Evolutionary conservation across 2,797 vertebrate genomes (phyloP).

Genomic region (Enteromius unitaeniatus): DNA sequence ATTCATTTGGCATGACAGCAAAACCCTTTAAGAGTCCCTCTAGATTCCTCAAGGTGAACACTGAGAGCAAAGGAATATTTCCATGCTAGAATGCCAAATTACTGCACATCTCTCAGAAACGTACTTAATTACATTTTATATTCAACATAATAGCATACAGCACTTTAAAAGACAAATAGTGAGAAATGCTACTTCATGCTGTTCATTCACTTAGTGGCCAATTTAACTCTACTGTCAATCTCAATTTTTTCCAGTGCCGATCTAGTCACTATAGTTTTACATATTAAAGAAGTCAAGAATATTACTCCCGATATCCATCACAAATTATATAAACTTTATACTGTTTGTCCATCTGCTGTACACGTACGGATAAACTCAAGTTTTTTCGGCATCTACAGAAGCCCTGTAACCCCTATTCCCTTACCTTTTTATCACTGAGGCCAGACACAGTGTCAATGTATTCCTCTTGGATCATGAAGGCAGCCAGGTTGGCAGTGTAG

Average conservation of each 20-base stretch:
- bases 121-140: neutral
- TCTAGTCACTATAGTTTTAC: conserved; percentile 41
- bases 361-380: conserved; percentile 27
- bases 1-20: conserved; percentile 11
- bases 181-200: conserved; percentile 4
- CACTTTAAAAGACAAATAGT: conserved; percentile 8
- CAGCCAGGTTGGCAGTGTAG: conserved; percentile 95
- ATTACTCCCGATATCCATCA: conserved; percentile 49
- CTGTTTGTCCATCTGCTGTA: conserved; percentile 11
- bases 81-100: conserved; percentile 1
- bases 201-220: conserved; percentile 37
- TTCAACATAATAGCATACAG: neutral
- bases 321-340: conserved; percentile 48
- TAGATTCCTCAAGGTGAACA: conserved; percentile 29
- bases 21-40: conserved; percentile 23
- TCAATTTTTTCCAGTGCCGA: conserved; percentile 5
- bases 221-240: conserved; percentile 41
- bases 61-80: conserved; percentile 17
- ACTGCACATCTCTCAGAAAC: conserved; percentile 17
- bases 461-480: conserved; percentile 98
- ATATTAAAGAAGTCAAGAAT: neutral
- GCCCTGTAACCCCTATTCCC: conserved; percentile 12
- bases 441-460: conserved; percentile 96
- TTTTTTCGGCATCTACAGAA: neutral
- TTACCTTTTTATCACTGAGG: conserved; percentile 94